Evolutionary conservation across 2,888 invertebrate genomes (phyloP).

Genomic region (Pristionchus entomophagus): DNA sequence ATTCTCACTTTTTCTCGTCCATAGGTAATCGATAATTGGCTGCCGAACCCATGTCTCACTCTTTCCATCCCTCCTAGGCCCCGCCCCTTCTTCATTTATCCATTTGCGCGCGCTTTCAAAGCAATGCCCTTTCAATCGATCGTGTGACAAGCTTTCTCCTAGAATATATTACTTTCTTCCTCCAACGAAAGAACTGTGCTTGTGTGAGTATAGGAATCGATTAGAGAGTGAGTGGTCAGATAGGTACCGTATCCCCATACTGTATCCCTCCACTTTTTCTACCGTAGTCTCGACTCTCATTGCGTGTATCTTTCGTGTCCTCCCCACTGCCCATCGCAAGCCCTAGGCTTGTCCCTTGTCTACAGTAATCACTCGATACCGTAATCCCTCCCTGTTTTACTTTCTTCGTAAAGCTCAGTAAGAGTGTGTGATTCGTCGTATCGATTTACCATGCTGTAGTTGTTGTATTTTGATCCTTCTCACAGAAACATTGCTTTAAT

Average conservation of each 20-base stretch:
- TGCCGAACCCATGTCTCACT: slow-evolving; percentile 49
- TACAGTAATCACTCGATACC: slow-evolving; percentile 28
- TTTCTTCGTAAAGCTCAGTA: slow-evolving; percentile 28
- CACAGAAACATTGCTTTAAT: slow-evolving; percentile 23
- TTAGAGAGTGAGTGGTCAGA: background rate
- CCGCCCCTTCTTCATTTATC: slow-evolving; percentile 27
- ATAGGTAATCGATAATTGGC: slow-evolving; percentile 50
- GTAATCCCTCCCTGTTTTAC: slow-evolving; percentile 19
- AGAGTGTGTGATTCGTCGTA: slow-evolving; percentile 36
- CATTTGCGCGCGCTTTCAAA: slow-evolving; percentile 44
- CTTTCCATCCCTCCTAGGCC: slow-evolving; percentile 20
- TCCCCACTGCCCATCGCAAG: background rate
- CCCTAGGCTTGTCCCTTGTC: slow-evolving; percentile 23
- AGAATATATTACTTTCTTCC: background rate
- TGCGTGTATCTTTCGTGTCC: background rate
- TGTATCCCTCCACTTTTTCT: slow-evolving; percentile 29
- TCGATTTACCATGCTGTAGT: slow-evolving; percentile 15
- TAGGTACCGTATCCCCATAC: slow-evolving; percentile 37
- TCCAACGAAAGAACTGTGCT: slow-evolving; percentile 23
- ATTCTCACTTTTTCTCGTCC: slow-evolving; percentile 5
- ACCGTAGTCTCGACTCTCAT: slow-evolving; percentile 19
- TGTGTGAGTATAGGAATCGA: slow-evolving; percentile 32
- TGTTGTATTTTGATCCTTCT: slow-evolving; percentile 39
- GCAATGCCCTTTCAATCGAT: slow-evolving; percentile 17
- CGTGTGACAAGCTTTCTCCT: slow-evolving; percentile 30